Percentiles rank a stretch among this genome's conserved stretches.
phyloP scores from a whole-genome alignment of 2,888 invertebrate species.

The Thera obeliscata region DNA sequence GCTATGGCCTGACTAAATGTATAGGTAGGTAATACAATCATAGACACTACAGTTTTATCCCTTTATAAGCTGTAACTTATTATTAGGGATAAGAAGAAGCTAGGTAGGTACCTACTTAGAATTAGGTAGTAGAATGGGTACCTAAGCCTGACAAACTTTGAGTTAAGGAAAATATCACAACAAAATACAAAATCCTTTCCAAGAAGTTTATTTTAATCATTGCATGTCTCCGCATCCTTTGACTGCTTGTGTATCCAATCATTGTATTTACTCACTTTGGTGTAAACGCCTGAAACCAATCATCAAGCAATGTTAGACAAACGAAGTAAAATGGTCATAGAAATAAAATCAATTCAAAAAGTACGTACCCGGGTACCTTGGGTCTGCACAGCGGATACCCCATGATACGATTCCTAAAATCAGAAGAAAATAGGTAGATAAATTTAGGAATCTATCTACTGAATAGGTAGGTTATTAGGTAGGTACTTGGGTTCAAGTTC shows the following conservation, averaged over 20 bases:
- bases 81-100: too few relatives aligned
- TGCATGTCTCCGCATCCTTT: slow-evolving; percentile 64
- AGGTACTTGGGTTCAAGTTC: slow-evolving; percentile 1
- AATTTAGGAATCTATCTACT: too few relatives aligned
- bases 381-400: slow-evolving; percentile 87
- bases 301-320: not conserved
- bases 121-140: too few relatives aligned
- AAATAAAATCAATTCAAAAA: not conserved
- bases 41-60: too few relatives aligned
- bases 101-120: not conserved
- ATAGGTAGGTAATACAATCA: too few relatives aligned
- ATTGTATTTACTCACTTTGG: slow-evolving; percentile 84
- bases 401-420: slow-evolving; percentile 86
- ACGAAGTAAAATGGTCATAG: not conserved
- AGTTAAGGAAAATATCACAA: not conserved
- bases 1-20: too few relatives aligned
- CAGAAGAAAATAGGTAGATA: slow-evolving; percentile 12
- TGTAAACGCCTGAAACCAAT: slow-evolving; percentile 82
- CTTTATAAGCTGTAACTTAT: too few relatives aligned
- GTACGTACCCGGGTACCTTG: slow-evolving; percentile 77
- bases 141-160: too few relatives aligned
- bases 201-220: slow-evolving; percentile 39
- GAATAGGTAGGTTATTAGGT: not conserved
- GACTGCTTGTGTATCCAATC: slow-evolving; percentile 80
- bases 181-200: not conserved